Evolutionary conservation across 1,140 invertebrate genomes (phyloP), one percentile per base, ranked within the genome.

Genomic region (Bombus superbus): DNA sequence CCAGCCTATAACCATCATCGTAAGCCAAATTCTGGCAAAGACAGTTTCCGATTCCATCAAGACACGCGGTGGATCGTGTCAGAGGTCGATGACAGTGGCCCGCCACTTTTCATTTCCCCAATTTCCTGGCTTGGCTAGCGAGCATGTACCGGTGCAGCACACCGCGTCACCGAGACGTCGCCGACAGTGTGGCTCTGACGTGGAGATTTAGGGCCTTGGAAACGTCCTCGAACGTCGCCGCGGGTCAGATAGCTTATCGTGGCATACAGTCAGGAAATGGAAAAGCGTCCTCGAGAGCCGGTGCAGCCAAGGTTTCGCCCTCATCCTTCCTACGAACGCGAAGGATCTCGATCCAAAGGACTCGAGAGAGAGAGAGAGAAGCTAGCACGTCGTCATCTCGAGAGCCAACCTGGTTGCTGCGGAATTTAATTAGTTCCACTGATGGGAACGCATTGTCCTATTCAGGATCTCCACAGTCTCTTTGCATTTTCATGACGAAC

Each of bases 391-490:
- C 11, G 62, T 64, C 62, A n/a, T 68, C 66, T 68, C 35, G 66
- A 68, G 66, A 25, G 66, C 18, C 18, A 35, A 10, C 22, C 66
- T 10, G 32, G 66, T 68, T 38, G 32, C 32, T 40, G 32, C 32
- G 66, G 66, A 68, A 68, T 68, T 68, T 68, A 68, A 68, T 68
- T 68, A 68, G 66, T 68, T 68, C 66, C 66, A 68, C 66, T 68
- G 66, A 68, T 68, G 66, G 66, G 18, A 68, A 68, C 66, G 66
- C 66, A 38, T 68, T 68, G 66, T 68, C 66, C 66, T 68, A 68
- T 68, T 68, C 66, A 18, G 32, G 15, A 66, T 66, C 64, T 66
- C 32, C n/a, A 15, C 35, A 10, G 18, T 22, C 66, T 68, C 66
- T 38, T 68, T 68, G 66, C 66, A 68, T 68, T 68, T 68, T 68